Percentiles rank a stretch among this genome's conserved stretches.
These are phyloP conservation scores for Campoletis raptor DNA, from an alignment of 2,888 invertebrate genomes.

Conservation along the genomic window DNA sequence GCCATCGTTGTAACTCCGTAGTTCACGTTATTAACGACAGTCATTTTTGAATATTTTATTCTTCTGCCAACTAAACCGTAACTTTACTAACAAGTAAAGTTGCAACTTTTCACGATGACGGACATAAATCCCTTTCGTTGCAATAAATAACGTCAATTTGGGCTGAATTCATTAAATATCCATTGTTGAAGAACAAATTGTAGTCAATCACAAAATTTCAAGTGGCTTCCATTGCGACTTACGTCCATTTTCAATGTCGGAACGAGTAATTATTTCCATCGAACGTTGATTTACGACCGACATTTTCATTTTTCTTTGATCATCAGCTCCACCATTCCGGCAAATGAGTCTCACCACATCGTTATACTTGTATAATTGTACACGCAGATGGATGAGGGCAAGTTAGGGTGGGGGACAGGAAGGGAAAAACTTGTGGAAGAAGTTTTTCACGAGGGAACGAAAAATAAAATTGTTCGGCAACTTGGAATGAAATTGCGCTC, in stretches of 20 bases:
- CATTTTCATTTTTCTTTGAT: conserved; percentile 32
- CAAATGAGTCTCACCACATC: conserved; percentile 10
- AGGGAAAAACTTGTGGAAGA: conserved; percentile 7
- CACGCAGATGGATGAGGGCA: conserved; percentile 15
- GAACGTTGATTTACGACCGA: conserved; percentile 23
- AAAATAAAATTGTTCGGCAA: conserved; percentile 22
- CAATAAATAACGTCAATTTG: background rate
- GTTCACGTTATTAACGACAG: conserved; percentile 4
- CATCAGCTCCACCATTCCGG: conserved; percentile 23
- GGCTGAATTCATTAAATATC: background rate
- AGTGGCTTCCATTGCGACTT: background rate
- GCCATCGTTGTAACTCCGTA: background rate
- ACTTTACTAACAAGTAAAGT: conserved; percentile 11
- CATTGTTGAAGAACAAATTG: conserved; percentile 1
- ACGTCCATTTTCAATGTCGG: background rate
- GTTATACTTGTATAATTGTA: conserved; percentile 10
- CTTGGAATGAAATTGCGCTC: conserved; percentile 73
- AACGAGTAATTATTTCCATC: background rate
- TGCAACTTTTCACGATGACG: conserved; percentile 19
- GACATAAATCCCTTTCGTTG: conserved; percentile 14
- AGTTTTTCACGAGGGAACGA: conserved; percentile 18
- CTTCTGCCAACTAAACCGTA: background rate
- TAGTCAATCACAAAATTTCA: conserved; percentile 4
- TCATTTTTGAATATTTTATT: conserved; percentile 1
- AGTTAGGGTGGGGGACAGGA: background rate